Base-by-base conservation (phyloP, 2,888 invertebrate genomes). In the Spatulosminthurus flaviceps region DNA sequence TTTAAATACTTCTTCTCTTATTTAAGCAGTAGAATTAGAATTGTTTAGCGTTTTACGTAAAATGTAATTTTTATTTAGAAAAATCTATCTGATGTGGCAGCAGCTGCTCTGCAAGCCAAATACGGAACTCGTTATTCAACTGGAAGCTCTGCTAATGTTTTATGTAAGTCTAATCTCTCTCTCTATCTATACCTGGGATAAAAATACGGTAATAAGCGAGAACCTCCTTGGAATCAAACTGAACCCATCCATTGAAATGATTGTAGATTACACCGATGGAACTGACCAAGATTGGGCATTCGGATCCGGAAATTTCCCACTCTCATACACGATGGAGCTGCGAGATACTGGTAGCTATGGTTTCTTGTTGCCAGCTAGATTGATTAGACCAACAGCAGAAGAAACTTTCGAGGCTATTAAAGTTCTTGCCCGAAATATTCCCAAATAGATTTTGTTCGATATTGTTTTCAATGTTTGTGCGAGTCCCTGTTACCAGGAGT, bases 351-450 rank as follows among this genome's bases (percentile, higher is more conserved):
- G 94, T 0, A 90, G 91, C 0, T 92, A 93, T 86, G 95, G 95
- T 0, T 95, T 94, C 86, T 87, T 94, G 11, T 88, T 95, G 41
- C 95, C 95, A 0, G 91, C 92, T 1, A 90, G 91, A 0, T 92
- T 92, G 86, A 95, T 95, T 83, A 90, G 92, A 41, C 90, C 92
- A 0, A 92, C 93, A 0, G 93, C 93, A 0, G 90, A 91, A 74
- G 95, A 95, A 88, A 93, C 93, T 21, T 93, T 92, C 89, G 92
- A 92, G 81, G 94, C 92, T 51, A 89, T 95, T 26, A 91, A 91
- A 87, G 91, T 92, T 19, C 73, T 80, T 19, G 78, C 78, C 13
- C 28, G 78, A 67, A 21, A 78, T 22, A 34, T 76, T 76, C 7
- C 34, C 19, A 34, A 34, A 34, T 34, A 34, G 9, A 34, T 4